Evolutionary conservation across 2,888 invertebrate species (phyloP), one percentile per base, ranked within the genome.

Genomic region (Drosophila pseudotalamancana): DNA sequence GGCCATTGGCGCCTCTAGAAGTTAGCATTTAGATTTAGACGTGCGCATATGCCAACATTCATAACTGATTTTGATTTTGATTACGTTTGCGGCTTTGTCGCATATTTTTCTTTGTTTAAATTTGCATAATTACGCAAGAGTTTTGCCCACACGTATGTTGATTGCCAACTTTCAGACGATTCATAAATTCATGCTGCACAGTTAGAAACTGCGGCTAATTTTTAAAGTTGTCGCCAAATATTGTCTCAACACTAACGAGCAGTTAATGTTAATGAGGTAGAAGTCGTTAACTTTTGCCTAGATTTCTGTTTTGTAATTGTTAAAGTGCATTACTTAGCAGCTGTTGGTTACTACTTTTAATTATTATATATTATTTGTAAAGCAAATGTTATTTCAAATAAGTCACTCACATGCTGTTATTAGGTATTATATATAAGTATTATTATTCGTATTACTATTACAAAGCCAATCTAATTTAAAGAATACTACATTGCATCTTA

Each of bases 1-100:
- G 46, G 49, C 55, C 43, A 49, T 43, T 53, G 43, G 42, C 57
- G 50, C 43, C 50, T 57, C 63, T 65, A 88, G 88, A 78, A 87
- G 83, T 64, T 73, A 31, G 37, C 65, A 72, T 53, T 56, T 48
- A 37, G 56, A 53, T 51, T 21, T 27, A 43, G 11, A 35, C 46
- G 29, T 56, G 18, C 23, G n/a, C 32, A 29, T 45, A 39, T 34
- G 51, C 39, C 23, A 42, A 14, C 40, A 31, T 39, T 29, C 48
- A 69, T 40, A 53, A 37, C n/a, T n/a, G n/a, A n/a, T n/a, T 55
- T 53, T 29, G 32, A 19, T 27, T 37, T 57, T 32, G 50, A 45
- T 43, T 76, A 62, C 45, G 50, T 49, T 43, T 76, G 67, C 45
- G 45, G 31, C 37, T 46, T 72, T 59, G 43, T 53, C 55, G 55